Evolutionary conservation across 2,888 invertebrate genomes (phyloP).

Genomic region (Siphlonurus alternatus): DNA sequence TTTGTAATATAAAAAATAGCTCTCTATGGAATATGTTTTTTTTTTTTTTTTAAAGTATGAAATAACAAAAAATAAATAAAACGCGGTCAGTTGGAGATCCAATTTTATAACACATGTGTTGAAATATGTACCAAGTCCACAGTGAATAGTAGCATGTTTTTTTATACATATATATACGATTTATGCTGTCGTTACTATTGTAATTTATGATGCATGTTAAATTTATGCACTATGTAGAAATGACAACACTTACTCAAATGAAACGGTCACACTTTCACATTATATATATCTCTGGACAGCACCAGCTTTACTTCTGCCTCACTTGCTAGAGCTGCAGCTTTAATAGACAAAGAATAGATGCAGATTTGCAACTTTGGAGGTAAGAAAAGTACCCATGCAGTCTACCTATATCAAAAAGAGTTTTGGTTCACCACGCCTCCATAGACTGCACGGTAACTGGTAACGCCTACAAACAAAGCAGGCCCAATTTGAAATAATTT

Average conservation of each 20-base stretch:
- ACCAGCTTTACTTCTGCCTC: too few relatives aligned
- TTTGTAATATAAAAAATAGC: neutral
- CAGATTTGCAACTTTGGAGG: too few relatives aligned
- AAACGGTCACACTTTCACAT: too few relatives aligned
- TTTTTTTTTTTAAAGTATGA: neutral
- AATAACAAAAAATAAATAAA: neutral
- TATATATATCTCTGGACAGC: too few relatives aligned
- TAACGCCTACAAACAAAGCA: too few relatives aligned
- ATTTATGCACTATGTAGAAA: neutral
- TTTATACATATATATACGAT: neutral
- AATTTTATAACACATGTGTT: neutral
- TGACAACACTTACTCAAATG: neutral
- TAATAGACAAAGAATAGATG: too few relatives aligned
- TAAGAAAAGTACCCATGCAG: too few relatives aligned
- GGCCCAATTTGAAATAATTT: too few relatives aligned
- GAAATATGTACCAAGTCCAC: neutral
- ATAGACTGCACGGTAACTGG: too few relatives aligned
- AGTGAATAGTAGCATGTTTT: neutral
- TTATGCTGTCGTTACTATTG: neutral
- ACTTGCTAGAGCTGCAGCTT: too few relatives aligned
- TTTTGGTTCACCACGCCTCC: too few relatives aligned
- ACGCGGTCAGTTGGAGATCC: neutral
- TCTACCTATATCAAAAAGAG: too few relatives aligned
- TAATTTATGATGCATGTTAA: neutral
- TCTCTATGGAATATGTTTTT: neutral